phyloP scores from a whole-genome alignment of 2,888 invertebrate genomes.

The Leucophenga maculata region DNA sequence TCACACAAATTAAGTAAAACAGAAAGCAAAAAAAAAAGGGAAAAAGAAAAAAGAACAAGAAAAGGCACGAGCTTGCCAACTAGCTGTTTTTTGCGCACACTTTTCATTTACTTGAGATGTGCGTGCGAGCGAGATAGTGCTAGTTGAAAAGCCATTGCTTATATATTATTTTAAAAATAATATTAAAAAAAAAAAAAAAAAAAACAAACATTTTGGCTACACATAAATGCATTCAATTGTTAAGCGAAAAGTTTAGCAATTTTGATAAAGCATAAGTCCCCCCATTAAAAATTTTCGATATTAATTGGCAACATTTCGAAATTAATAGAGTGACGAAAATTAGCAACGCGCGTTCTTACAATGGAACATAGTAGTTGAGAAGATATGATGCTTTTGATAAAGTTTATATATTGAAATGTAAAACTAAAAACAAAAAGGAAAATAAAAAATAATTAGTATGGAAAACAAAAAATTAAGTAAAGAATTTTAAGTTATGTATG shows the following conservation, averaged over 20 bases:
- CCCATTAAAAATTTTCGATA: too few relatives aligned
- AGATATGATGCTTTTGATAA: slow-evolving; percentile 31
- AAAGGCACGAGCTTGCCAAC: slow-evolving; percentile 19
- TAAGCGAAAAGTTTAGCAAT: too few relatives aligned
- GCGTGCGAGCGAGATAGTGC: too few relatives aligned
- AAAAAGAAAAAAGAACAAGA: background rate
- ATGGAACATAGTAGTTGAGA: too few relatives aligned
- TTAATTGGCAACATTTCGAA: too few relatives aligned
- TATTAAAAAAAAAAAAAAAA: slow-evolving; percentile 40
- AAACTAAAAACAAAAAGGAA: slow-evolving; percentile 28
- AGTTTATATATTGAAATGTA: slow-evolving; percentile 47
- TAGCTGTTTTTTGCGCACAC: too few relatives aligned
- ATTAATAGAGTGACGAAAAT: too few relatives aligned
- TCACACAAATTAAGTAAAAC: slow-evolving; percentile 22
- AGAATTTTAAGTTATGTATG: slow-evolving; percentile 50
- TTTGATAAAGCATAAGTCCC: too few relatives aligned
- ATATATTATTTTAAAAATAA: slow-evolving; percentile 36
- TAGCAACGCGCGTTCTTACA: too few relatives aligned
- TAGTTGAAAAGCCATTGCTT: slow-evolving; percentile 22
- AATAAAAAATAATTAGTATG: slow-evolving; percentile 23
- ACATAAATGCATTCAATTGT: background rate
- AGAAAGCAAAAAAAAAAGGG: background rate
- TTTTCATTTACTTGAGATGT: too few relatives aligned
- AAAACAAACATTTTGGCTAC: slow-evolving; percentile 13
- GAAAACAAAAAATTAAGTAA: slow-evolving; percentile 32